Percentiles rank a stretch among this genome's conserved stretches.
Evolutionary conservation across 2,113 vertebrate genomes (phyloP).

Genomic region (Festucalex cinctus): DNA sequence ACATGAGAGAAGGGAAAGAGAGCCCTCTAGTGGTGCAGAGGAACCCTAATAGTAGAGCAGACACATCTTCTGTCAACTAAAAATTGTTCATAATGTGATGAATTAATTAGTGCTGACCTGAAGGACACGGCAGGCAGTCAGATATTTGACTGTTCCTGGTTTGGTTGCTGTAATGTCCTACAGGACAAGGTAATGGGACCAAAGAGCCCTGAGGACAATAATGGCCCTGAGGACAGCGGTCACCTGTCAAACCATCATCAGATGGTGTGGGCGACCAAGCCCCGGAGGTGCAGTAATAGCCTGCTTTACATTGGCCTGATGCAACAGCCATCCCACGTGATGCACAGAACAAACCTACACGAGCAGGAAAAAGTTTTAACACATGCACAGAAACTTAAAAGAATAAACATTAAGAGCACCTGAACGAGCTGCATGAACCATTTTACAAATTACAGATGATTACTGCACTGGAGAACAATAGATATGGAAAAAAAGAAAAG

Average conservation of each 20-base stretch:
- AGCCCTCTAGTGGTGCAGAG: slow-evolving; percentile 73
- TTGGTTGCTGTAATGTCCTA: slow-evolving; percentile 76
- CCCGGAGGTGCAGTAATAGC: slow-evolving; percentile 76
- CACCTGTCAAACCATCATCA: slow-evolving; percentile 69
- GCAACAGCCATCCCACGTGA: slow-evolving; percentile 61
- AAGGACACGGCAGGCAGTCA: slow-evolving; percentile 75
- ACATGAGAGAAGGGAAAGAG: slow-evolving; percentile 69
- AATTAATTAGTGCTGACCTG: slow-evolving; percentile 66
- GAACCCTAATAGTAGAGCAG: slow-evolving; percentile 62
- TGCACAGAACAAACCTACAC: slow-evolving; percentile 75
- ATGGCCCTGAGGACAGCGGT: slow-evolving; percentile 73
- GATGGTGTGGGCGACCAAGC: slow-evolving; percentile 64
- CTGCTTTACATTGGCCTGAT: slow-evolving; percentile 73
- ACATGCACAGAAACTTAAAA: background rate
- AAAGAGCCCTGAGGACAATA: slow-evolving; percentile 79
- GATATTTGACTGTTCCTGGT: slow-evolving; percentile 63
- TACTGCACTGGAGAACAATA: no score
- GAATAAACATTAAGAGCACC: background rate
- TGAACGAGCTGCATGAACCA: no score
- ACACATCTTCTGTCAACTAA: background rate
- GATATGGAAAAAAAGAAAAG: no score
- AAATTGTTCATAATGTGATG: background rate
- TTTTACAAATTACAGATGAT: no score
- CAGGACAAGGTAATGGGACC: slow-evolving; percentile 72
- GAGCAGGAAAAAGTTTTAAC: slow-evolving; percentile 9